phyloP scores from a whole-genome alignment of 2,113 vertebrate genomes.

The Vimba vimba region DNA sequence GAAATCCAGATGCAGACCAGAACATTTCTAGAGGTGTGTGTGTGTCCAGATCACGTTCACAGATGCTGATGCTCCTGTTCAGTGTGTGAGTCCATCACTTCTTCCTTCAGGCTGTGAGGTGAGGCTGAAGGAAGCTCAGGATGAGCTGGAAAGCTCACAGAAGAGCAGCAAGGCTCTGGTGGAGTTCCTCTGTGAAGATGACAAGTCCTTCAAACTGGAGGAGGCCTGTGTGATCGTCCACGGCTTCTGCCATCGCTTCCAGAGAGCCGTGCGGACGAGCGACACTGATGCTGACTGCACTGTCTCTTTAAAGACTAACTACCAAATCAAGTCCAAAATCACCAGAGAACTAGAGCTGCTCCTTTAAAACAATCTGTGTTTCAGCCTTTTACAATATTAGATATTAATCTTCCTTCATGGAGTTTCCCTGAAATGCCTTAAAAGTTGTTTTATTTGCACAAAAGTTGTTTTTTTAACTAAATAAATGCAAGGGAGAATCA shows the following conservation, averaged over 20 bases:
- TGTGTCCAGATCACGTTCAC: not conserved
- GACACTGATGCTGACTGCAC: no score
- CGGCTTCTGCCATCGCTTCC: slow-evolving; percentile 77
- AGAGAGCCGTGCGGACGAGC: slow-evolving; percentile 76
- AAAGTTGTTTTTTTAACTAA: no score
- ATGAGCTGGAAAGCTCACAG: slow-evolving; percentile 73
- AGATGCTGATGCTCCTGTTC: not conserved
- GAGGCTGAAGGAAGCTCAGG: slow-evolving; percentile 72
- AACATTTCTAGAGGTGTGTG: slow-evolving; percentile 74
- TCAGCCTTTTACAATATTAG: no score
- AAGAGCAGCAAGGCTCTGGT: slow-evolving; percentile 77
- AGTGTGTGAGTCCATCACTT: not conserved
- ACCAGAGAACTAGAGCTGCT: no score
- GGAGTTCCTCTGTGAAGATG: slow-evolving; percentile 82
- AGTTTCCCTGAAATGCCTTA: no score
- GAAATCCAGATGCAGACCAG: slow-evolving; percentile 73
- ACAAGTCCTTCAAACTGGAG: slow-evolving; percentile 76
- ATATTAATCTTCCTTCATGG: no score
- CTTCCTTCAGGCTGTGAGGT: slow-evolving; percentile 71
- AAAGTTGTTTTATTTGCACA: no score
- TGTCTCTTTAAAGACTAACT: no score
- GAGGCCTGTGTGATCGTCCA: slow-evolving; percentile 78
- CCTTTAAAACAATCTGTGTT: no score
- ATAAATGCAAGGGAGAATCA: no score
- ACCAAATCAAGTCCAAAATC: no score